A percentile compares a stretch with the other conserved stretches of the same genome.
Conservation (phyloP, 2,888 invertebrate genomes). For the Petrolisthes manimaculis region DNA sequence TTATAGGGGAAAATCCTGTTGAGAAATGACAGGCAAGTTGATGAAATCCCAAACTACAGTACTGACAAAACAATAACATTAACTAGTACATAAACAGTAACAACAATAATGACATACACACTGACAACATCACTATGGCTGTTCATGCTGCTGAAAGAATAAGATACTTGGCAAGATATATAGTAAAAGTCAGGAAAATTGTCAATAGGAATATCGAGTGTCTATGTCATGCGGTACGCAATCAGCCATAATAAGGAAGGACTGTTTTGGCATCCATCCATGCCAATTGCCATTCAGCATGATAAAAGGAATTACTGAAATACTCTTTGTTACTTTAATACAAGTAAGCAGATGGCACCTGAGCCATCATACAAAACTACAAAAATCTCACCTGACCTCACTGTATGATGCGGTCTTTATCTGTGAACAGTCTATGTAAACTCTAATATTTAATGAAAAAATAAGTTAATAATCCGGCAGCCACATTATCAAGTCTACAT, state of each 20-base stretch:
- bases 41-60: background rate
- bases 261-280: background rate
- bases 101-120: conserved; percentile 26
- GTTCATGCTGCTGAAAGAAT: conserved; percentile 25
- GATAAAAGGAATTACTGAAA: background rate
- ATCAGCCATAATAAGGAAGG: background rate
- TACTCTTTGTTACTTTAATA: too few species aligned
- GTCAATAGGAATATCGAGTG: background rate
- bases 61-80: background rate
- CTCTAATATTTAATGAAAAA: background rate
- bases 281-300: background rate
- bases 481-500: too few species aligned
- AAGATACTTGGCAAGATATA: background rate
- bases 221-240: conserved; percentile 19
- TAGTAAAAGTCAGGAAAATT: background rate
- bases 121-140: conserved; percentile 13
- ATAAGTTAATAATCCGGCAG: too few species aligned
- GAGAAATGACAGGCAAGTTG: conserved; percentile 23
- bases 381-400: too few species aligned
- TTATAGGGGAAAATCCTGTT: conserved; percentile 41
- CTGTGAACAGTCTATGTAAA: too few species aligned
- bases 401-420: too few species aligned
- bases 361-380: too few species aligned
- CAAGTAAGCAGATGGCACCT: too few species aligned
- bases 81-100: conserved; percentile 12